Base-by-base conservation (phyloP, 64 coral and sea anemone genomes). In the Platygyra sinensis region DNA sequence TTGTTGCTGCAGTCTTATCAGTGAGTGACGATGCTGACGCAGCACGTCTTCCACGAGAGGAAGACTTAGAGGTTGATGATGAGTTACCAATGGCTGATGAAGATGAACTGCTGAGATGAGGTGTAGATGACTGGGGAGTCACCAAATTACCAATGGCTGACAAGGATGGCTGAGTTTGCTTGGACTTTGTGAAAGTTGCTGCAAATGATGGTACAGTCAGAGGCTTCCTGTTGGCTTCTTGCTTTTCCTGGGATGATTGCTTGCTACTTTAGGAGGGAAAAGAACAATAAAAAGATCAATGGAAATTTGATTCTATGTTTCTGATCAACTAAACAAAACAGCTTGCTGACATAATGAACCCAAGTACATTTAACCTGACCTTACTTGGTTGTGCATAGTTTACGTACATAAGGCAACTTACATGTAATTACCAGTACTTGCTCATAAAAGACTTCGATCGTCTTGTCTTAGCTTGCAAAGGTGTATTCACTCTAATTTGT, bases 11-110 rank as follows among this genome's bases (percentile, higher is more conserved):
- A 52, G 62, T 28, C 81, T 85, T 85, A 51, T 85, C 81, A 69
- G 81, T 71, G 10, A 85, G 63, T 51, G 81, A 85, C 17, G 81
- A 51, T 15, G 81, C 65, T 52, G 81, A 85, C 36, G 63, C 22
- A 46, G 81, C 36, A 22, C 81, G 81, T 64, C 81, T 85, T 65
- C 81, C 81, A 51, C 81, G 81, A 22, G 81, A 85, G 81, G 81
- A 85, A 85, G 81, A 85, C 81, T 85, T 85, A 10, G 81, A 85
- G 32, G 22, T 50, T 19, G 81, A 85, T 46, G 81, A 71, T 51
- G n/a, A 50, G 63, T 85, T 85, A 85, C 81, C 81, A 85, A 85
- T 85, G 81, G 81, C 81, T 85, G 81, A 64, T 49, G 81, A 85
- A 27, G 81, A 64, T 16, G 81, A 71, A 50, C 38, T 85, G 38